Percentiles rank a stretch among this genome's conserved stretches.
Conservation (phyloP, 1,140 invertebrate species). For the Kradibia gibbosae region DNA sequence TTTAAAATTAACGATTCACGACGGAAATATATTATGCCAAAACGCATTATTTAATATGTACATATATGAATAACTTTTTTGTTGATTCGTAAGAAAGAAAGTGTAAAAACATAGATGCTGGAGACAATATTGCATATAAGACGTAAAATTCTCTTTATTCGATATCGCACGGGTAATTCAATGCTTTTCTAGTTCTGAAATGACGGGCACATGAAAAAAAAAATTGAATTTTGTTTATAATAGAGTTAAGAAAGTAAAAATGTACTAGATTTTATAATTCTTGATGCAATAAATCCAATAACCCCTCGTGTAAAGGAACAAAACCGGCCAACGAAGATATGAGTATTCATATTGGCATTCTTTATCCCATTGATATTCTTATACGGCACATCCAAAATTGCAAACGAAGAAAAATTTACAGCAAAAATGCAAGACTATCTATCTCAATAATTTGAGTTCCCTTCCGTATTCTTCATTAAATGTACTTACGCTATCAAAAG, state of each 20-base stretch:
- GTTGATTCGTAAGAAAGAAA: slow-evolving; percentile 28
- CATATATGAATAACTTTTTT: slow-evolving; percentile 6
- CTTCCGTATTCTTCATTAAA: slow-evolving; percentile 3
- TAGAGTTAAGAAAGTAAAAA: background rate
- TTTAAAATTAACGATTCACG: background rate
- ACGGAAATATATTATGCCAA: background rate
- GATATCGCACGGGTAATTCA: background rate
- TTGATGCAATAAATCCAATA: background rate
- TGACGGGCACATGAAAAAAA: background rate
- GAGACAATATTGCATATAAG: background rate
- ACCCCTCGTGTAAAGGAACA: background rate
- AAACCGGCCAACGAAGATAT: background rate
- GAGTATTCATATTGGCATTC: background rate
- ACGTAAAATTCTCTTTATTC: background rate
- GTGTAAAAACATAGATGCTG: slow-evolving; percentile 9
- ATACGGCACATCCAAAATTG: background rate
- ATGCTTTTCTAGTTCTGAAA: background rate
- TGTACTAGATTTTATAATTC: background rate
- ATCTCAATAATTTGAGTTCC: background rate
- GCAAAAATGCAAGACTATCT: background rate
- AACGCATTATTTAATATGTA: slow-evolving; percentile 26
- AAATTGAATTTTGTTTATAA: background rate
- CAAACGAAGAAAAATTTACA: background rate
- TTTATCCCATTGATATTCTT: background rate
- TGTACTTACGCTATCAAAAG: slow-evolving; percentile 34